Conservation (phyloP, 2,888 invertebrate genomes). For the Heliconius ismenius region DNA sequence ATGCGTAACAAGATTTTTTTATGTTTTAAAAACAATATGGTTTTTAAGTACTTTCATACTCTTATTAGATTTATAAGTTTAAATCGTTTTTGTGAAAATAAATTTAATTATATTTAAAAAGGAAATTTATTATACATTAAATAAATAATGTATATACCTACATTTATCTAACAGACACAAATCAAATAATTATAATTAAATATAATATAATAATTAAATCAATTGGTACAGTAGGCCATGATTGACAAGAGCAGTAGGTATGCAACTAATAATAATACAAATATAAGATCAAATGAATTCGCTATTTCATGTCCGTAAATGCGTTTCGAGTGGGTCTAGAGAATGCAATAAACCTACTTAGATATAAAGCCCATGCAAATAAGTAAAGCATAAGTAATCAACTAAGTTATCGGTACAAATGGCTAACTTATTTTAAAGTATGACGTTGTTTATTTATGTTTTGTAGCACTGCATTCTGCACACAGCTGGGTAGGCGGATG, state of each 20-base stretch:
- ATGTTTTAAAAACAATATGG: too few species aligned
- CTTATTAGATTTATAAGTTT: too few species aligned
- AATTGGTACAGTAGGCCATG: neutral
- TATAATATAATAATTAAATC: neutral
- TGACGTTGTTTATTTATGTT: neutral
- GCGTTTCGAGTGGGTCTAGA: conserved; percentile 14
- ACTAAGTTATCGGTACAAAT: conserved; percentile 20
- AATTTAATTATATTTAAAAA: too few species aligned
- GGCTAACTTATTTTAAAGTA: neutral
- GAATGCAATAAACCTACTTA: conserved; percentile 31
- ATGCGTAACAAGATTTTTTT: neutral
- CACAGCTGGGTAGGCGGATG: too few species aligned
- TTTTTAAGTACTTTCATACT: too few species aligned
- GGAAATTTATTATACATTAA: too few species aligned
- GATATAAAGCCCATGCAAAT: conserved; percentile 28
- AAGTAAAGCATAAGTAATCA: conserved; percentile 13
- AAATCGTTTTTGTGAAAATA: too few species aligned
- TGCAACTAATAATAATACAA: neutral
- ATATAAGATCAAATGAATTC: conserved; percentile 1
- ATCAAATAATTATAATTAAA: neutral
- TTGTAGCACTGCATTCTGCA: too few species aligned
- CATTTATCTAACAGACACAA: neutral
- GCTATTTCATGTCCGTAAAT: conserved; percentile 8
- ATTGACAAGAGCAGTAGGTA: neutral
- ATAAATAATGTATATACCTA: too few species aligned